These are phyloP conservation scores for Squalus acanthias DNA, from an alignment of 2,797 vertebrate species.

Conservation along the genomic window DNA sequence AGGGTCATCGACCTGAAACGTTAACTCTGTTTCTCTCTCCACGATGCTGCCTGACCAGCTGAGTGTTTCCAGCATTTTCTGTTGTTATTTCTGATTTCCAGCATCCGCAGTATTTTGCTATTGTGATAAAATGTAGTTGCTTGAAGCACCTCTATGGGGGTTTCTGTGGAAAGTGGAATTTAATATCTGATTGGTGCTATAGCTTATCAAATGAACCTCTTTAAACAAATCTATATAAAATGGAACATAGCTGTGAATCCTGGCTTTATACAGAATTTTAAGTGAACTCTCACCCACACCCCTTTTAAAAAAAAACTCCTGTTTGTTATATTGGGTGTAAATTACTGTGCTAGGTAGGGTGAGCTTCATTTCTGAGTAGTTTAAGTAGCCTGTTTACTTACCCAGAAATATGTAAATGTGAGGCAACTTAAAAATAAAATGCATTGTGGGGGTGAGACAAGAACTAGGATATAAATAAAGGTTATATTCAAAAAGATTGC, in stretches of 20 bases:
- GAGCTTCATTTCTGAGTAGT: neutral
- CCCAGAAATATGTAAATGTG: neutral
- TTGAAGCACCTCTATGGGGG: neutral
- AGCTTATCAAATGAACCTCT: neutral
- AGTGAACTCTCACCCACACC: neutral
- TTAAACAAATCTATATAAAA: neutral
- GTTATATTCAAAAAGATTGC: neutral
- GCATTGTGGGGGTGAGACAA: neutral
- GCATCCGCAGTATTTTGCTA: too few species aligned
- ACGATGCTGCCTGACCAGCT: too few species aligned
- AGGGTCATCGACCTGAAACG: too few species aligned
- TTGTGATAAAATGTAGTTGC: neutral
- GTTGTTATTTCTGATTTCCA: too few species aligned
- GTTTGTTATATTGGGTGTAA: neutral
- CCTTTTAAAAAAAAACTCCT: neutral
- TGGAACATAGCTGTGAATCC: neutral
- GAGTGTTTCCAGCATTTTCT: too few species aligned
- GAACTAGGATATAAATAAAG: neutral
- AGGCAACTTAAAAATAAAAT: neutral
- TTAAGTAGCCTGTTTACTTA: neutral
- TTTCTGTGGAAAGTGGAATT: neutral
- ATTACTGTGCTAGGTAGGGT: neutral
- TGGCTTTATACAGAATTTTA: neutral
- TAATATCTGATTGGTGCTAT: neutral
- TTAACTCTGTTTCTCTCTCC: too few species aligned